Evolutionary conservation across 2,113 vertebrate species (phyloP).

Genomic region (Crotalus horridus): DNA sequence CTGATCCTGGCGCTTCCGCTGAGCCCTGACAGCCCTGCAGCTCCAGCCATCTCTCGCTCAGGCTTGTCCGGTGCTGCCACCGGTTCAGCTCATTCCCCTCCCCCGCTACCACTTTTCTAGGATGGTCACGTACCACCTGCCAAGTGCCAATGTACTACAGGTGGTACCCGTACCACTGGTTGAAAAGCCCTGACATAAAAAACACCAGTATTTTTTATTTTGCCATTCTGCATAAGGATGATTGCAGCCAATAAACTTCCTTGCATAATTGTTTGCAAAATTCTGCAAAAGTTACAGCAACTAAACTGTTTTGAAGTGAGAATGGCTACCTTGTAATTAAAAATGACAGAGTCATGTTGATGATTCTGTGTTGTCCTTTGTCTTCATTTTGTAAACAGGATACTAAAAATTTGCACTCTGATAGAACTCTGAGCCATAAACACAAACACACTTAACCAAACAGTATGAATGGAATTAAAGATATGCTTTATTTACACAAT

Average conservation of each 20-base stretch:
- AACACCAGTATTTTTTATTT: neutral
- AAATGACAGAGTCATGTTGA: neutral
- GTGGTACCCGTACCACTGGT: too few relatives aligned
- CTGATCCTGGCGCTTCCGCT: too few relatives aligned
- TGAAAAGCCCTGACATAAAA: too few relatives aligned
- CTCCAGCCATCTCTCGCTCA: too few relatives aligned
- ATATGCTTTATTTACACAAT: conserved; percentile 12
- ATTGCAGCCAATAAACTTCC: neutral
- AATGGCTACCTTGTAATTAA: neutral
- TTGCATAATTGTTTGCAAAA: neutral
- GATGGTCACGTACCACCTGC: too few relatives aligned
- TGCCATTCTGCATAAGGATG: neutral
- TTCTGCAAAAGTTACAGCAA: neutral
- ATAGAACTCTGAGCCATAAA: conserved; percentile 3
- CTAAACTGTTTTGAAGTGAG: neutral
- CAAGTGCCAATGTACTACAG: too few relatives aligned
- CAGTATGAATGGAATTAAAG: conserved; percentile 7
- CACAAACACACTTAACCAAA: conserved; percentile 9
- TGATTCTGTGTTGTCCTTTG: neutral
- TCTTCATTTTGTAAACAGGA: neutral
- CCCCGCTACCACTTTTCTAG: too few relatives aligned
- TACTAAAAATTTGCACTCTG: neutral
- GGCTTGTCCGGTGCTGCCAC: too few relatives aligned
- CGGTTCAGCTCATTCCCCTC: too few relatives aligned
- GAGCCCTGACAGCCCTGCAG: too few relatives aligned